These are phyloP conservation scores for Thermophis baileyi DNA, from an alignment of 2,113 vertebrate species.

Conservation along the genomic window DNA sequence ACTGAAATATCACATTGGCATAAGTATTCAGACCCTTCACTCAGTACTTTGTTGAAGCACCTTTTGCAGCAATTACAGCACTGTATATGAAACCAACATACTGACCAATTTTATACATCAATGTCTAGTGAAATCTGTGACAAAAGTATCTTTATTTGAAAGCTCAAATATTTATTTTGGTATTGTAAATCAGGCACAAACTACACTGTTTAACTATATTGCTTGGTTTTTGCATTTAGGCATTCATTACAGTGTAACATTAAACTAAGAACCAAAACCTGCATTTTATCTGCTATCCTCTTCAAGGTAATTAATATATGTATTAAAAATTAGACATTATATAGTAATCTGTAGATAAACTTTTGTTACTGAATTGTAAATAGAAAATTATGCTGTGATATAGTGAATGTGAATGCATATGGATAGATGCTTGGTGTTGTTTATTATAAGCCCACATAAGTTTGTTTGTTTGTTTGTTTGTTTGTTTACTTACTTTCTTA, in stretches of 20 bases:
- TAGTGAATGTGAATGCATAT: not conserved
- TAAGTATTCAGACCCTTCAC: too few relatives aligned
- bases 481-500: not conserved
- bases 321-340: constrained; percentile 33
- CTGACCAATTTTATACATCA: not conserved
- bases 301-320: constrained; percentile 83
- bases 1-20: too few relatives aligned
- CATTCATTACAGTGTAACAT: constrained; percentile 75
- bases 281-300: constrained; percentile 84
- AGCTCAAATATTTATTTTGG: not conserved
- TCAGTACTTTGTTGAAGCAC: too few relatives aligned
- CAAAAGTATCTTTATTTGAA: not conserved
- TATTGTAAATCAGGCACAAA: not conserved
- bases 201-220: constrained; percentile 9
- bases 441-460: constrained; percentile 30
- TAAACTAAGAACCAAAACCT: constrained; percentile 75
- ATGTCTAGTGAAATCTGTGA: not conserved
- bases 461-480: not conserved
- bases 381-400: constrained; percentile 6
- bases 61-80: too few relatives aligned
- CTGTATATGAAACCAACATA: not conserved
- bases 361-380: constrained; percentile 27
- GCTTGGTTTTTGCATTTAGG: constrained; percentile 62
- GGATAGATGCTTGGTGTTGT: constrained; percentile 12
- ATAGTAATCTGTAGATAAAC: not conserved